Conservation (phyloP, 2,797 vertebrate species). For the Taeniopygia guttata region DNA sequence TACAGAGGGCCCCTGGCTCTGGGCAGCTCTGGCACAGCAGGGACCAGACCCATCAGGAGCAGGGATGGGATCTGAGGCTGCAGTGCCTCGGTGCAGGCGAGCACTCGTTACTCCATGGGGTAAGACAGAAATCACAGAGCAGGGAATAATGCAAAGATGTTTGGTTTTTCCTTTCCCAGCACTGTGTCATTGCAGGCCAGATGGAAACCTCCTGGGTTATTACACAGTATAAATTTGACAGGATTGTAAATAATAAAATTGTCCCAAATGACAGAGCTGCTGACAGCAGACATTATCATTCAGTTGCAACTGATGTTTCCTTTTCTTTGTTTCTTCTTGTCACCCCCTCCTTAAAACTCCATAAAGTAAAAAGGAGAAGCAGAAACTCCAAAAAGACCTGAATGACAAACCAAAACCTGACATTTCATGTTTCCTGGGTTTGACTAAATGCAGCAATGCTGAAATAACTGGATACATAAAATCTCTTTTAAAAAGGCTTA, state of each 20-base stretch:
- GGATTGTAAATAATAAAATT: not conserved
- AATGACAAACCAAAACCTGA: not conserved
- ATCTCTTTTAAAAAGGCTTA: not conserved
- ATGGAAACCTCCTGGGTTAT: not conserved
- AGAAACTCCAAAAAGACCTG: not conserved
- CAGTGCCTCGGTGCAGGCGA: accelerated
- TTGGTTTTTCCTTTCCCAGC: not conserved
- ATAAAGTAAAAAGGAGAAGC: not conserved
- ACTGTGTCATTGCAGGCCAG: not conserved
- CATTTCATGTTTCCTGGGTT: not conserved
- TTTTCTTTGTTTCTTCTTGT: not conserved
- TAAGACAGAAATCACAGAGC: not conserved
- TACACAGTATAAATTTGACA: not conserved
- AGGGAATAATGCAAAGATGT: not conserved
- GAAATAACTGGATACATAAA: not conserved
- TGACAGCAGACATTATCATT: not conserved
- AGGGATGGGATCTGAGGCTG: not conserved
- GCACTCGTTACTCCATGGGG: accelerated
- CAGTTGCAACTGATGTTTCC: not conserved
- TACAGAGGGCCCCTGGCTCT: not conserved
- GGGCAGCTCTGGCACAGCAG: not conserved
- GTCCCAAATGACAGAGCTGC: not conserved
- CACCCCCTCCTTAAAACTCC: not conserved
- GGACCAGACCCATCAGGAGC: not conserved
- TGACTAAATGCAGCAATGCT: not conserved